Percentiles rank a stretch among this genome's conserved stretches.
Evolutionary conservation across 2,113 vertebrate species (phyloP).

Genomic region (Xiphophorus maculatus): DNA sequence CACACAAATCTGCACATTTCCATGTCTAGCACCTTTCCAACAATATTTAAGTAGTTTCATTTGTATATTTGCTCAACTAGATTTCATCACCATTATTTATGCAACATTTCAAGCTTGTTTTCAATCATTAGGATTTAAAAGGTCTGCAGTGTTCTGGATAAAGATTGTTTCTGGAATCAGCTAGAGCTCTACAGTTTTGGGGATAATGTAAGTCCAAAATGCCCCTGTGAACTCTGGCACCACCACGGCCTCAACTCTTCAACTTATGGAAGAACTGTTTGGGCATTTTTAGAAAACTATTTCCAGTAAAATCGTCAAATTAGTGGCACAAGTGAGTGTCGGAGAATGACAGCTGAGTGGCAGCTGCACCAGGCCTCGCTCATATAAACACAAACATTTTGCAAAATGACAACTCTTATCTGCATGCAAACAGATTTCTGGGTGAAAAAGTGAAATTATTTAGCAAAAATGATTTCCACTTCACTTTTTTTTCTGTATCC

Average conservation of each 20-base stretch:
- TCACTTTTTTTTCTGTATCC: neutral
- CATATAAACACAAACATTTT: neutral
- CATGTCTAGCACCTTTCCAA: too few species aligned
- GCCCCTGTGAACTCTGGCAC: neutral
- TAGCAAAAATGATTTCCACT: neutral
- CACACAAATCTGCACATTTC: too few species aligned
- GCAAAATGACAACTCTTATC: neutral
- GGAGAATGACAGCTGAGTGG: neutral
- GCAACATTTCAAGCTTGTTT: too few species aligned
- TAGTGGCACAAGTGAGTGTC: neutral
- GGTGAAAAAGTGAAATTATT: neutral
- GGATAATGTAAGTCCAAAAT: neutral
- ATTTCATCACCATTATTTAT: too few species aligned
- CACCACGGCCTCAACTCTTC: neutral
- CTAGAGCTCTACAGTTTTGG: too few species aligned
- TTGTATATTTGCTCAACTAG: too few species aligned
- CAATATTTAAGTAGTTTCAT: too few species aligned
- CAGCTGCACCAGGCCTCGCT: neutral
- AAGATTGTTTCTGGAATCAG: too few species aligned
- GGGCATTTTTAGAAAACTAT: neutral
- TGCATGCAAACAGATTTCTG: neutral
- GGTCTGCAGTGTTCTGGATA: too few species aligned
- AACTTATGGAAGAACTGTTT: neutral
- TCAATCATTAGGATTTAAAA: too few species aligned
- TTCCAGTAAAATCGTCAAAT: neutral